Conservation (phyloP, 1,140 invertebrate genomes). For the Lethrus apterus region DNA sequence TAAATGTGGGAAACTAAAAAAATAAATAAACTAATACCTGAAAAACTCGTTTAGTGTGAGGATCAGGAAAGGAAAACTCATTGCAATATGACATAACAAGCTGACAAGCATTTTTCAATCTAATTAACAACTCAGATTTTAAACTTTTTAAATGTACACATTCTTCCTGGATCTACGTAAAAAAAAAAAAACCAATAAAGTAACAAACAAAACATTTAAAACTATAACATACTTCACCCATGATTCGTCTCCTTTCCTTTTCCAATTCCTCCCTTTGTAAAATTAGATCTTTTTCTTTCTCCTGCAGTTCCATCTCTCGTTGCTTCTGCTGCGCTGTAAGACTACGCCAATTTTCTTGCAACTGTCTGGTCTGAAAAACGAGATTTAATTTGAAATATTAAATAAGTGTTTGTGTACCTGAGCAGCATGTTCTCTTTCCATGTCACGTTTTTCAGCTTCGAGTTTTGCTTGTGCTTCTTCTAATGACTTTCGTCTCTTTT, state of each 20-base stretch:
- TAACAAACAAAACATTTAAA: slow-evolving; percentile 25
- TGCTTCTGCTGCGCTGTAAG: slow-evolving; percentile 47
- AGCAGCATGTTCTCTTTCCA: slow-evolving; percentile 52
- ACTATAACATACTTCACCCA: slow-evolving; percentile 39
- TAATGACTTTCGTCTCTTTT: slow-evolving; percentile 29
- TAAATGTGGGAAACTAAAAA: slow-evolving; percentile 23
- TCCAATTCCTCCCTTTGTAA: slow-evolving; percentile 39
- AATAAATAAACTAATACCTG: slow-evolving; percentile 32
- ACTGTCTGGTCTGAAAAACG: slow-evolving; percentile 26
- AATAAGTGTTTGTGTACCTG: slow-evolving; percentile 40
- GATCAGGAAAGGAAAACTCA: slow-evolving; percentile 40
- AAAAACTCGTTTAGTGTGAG: slow-evolving; percentile 38
- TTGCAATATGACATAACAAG: slow-evolving; percentile 44
- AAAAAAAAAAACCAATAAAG: slow-evolving; percentile 39
- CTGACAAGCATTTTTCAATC: slow-evolving; percentile 46
- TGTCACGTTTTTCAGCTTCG: slow-evolving; percentile 44
- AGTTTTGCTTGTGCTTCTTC: slow-evolving; percentile 36
- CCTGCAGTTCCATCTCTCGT: slow-evolving; percentile 45
- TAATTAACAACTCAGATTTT: slow-evolving; percentile 45
- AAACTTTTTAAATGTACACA: slow-evolving; percentile 47
- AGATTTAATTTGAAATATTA: neutral
- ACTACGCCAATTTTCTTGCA: slow-evolving; percentile 36
- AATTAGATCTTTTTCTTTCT: slow-evolving; percentile 44
- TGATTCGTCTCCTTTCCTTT: slow-evolving; percentile 39
- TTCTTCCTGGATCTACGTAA: slow-evolving; percentile 52